These are phyloP conservation scores for Zapus hudsonius DNA, from an alignment of 2,113 vertebrate species.

Conservation along the genomic window DNA sequence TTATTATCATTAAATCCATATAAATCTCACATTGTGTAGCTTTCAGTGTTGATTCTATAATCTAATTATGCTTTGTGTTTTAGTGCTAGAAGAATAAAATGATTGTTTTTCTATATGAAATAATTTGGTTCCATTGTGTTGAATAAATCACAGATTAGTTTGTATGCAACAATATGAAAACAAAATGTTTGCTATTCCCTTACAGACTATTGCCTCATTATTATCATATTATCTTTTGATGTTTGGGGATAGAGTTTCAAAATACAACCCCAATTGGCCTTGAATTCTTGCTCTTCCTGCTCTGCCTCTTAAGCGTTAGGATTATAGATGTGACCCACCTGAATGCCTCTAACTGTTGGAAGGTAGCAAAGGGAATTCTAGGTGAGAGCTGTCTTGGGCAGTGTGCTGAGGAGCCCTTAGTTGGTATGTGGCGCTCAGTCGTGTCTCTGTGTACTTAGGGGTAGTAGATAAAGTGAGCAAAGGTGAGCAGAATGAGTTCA, in stretches of 20 bases:
- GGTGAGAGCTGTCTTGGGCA: background rate
- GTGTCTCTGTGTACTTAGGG: background rate
- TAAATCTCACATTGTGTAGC: background rate
- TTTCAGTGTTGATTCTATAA: conserved; percentile 1
- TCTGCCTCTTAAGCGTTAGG: background rate
- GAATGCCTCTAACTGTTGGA: background rate
- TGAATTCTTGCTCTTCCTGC: background rate
- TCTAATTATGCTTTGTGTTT: background rate
- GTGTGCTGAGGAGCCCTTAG: background rate
- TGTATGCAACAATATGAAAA: too few species aligned
- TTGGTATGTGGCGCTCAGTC: background rate
- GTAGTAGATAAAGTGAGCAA: background rate
- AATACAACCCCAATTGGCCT: background rate
- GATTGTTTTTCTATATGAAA: conserved; percentile 13
- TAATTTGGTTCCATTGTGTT: background rate
- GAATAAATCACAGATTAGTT: background rate
- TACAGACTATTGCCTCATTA: background rate
- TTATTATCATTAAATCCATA: background rate
- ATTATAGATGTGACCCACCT: background rate
- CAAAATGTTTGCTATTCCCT: background rate
- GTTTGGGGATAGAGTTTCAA: background rate
- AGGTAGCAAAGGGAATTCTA: background rate
- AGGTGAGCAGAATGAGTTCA: background rate
- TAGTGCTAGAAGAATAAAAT: background rate
- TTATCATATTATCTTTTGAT: background rate